Base-by-base conservation (phyloP, 2,113 vertebrate species). In the Cathartes aura region DNA sequence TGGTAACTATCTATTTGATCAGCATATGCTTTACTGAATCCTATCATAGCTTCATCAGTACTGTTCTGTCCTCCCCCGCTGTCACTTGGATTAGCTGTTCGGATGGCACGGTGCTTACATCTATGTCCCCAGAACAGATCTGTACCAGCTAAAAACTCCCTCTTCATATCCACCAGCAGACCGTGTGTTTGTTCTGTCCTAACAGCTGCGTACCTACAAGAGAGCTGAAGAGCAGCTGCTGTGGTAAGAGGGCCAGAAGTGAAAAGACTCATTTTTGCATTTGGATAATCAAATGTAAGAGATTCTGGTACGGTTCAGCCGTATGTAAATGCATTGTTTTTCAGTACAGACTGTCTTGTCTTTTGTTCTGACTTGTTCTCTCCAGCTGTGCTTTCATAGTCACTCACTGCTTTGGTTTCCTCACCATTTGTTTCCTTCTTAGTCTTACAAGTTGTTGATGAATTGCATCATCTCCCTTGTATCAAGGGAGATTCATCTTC, bases 261-360 rank as follows among this genome's bases (percentile, higher is more conserved):
- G 14, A n/a, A 22, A 30, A 64, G 55, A 3, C 14, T 40, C 1
- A n/a, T 23, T 63, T 68, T 48, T 58, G 23, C 74, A 22, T 60
- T 22, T n/a, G 27, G 56, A 11, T 67, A 7, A 62, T 43, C 27
- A 40, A 10, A 45, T 16, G 6, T 9, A 23, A 20, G 48, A 24
- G 40, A 15, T 64, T 50, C 21, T 68, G 42, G 21, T 29, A 5
- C 5, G 29, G 48, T 58, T 74, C 55, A 63, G 66, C 40, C 58
- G 1, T 6, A 8, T 12, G 22, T 47, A 16, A 72, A 34, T 12
- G 27, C 27, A 29, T 14, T 3, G 0, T 16, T 70, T 70, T 53
- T 56, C 17, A 3, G 12, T n/a, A 17, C 66, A 30, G 45, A 29
- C 27, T 22, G 30, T 36, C 45, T 62, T 11, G 30, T 55, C 50